Base-by-base conservation (phyloP, 2,113 vertebrate species). In the Petaurus breviceps region DNA sequence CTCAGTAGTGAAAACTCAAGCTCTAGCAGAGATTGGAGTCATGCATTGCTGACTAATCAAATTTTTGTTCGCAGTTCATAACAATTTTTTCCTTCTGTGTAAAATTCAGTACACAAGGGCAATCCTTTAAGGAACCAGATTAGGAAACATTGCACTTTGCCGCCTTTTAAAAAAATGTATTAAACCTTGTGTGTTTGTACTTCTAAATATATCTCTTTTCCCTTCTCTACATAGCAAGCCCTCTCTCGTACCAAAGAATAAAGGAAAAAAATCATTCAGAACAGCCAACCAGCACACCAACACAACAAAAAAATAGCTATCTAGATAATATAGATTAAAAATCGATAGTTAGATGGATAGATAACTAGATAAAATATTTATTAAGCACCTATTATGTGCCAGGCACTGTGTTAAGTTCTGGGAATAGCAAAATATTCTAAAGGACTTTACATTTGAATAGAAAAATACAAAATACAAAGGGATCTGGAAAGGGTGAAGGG, bases 121-220 rank as follows among this genome's bases (percentile, higher is more conserved):
- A 49, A 51, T 68, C 46, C 37, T 92, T 7, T 6, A 49, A 95
- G 51, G 93, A 84, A 68, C 22, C 31, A n/a, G 43, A 54, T 0
- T 31, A 92, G 92, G 51, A 92, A 95, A 51, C 2, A 10, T 68
- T 95, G 37, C 12, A 28, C 57, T 95, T 92, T 46, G 24, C 43
- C 25, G 49, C 93, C 94, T 92, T 51, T 84, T 43, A 50, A 93
- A 96, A 37, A n/a, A 91, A 91, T 19, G 51, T 77, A 77, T 77
- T n/a, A n/a, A n/a, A 43, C 16, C 37, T 84, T 84, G 11, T 61
- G 57, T 61, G 57, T 61, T 57, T 54, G 25, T 28, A 61, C n/a
- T 77, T n/a, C 37, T 77, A 77, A 77, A n/a, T n/a, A 68, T 37
- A 77, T n/a, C 31, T 31, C 61, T 84, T 84, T 84, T 43, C 37